Percentiles rank a stretch among this genome's conserved stretches.
These are phyloP conservation scores for Pterostichus niger DNA, from an alignment of 2,888 invertebrate genomes.

Conservation along the genomic window DNA sequence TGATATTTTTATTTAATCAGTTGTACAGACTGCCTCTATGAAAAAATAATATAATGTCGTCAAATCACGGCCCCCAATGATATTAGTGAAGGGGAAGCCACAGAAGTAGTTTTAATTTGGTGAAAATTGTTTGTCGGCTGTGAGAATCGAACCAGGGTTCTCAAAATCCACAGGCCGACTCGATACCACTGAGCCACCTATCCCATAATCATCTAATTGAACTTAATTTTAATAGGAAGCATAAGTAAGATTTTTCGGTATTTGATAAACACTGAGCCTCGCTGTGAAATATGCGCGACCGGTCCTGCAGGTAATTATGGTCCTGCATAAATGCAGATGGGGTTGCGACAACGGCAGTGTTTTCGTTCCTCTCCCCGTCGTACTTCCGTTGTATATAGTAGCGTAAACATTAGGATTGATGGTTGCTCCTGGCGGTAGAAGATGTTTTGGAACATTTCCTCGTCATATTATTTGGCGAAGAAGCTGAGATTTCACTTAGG, in stretches of 20 bases:
- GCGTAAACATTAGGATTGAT: slow-evolving; percentile 63
- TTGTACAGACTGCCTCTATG: no score
- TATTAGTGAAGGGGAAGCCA: no score
- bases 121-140: no score
- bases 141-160: background rate
- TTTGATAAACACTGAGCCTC: background rate
- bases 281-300: background rate
- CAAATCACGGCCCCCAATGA: no score
- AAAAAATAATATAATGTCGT: no score
- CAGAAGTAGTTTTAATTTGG: no score
- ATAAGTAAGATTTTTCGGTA: no score
- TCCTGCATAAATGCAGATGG: slow-evolving; percentile 57
- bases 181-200: no score
- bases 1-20: no score
- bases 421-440: slow-evolving; percentile 18
- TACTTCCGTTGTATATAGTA: background rate
- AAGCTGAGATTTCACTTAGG: slow-evolving; percentile 57
- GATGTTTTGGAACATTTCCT: slow-evolving; percentile 53
- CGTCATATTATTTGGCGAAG: slow-evolving; percentile 54
- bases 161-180: no score
- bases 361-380: background rate
- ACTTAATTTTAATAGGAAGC: no score
- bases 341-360: background rate
- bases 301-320: background rate
- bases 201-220: no score